These are phyloP conservation scores for Dreissena polymorpha DNA, from an alignment of 1,140 invertebrate genomes.

Conservation along the genomic window DNA sequence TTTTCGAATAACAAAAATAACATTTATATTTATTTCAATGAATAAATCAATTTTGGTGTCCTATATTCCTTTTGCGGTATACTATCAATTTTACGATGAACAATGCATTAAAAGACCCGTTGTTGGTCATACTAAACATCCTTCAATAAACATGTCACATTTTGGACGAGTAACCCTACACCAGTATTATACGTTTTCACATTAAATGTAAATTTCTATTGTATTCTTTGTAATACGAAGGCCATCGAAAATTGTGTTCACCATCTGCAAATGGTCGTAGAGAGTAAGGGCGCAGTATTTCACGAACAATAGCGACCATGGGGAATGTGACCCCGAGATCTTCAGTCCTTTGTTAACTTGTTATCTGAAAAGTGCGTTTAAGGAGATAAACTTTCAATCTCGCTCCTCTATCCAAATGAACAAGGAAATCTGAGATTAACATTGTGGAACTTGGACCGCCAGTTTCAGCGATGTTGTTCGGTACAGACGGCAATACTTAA, in stretches of 20 bases:
- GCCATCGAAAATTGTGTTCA: constrained; percentile 26
- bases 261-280: constrained; percentile 44
- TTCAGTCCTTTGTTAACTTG: constrained; percentile 29
- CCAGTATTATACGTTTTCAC: constrained; percentile 45
- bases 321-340: constrained; percentile 44
- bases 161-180: constrained; percentile 33
- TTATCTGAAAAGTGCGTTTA: constrained; percentile 48
- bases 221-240: constrained; percentile 39
- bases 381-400: constrained; percentile 51
- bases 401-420: background rate
- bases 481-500: no score
- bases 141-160: constrained; percentile 52
- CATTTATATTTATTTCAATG: constrained; percentile 54
- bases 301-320: constrained; percentile 26
- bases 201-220: constrained; percentile 58
- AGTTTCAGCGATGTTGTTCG: background rate
- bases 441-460: background rate
- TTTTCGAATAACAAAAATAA: constrained; percentile 47
- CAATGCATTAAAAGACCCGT: constrained; percentile 25
- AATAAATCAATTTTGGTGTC: constrained; percentile 45
- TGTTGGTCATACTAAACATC: constrained; percentile 42
- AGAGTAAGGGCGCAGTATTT: constrained; percentile 22
- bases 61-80: constrained; percentile 23
- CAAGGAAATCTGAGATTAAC: background rate
- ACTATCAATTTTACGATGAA: constrained; percentile 51